Base-by-base conservation (phyloP, 2,797 vertebrate genomes). In the Tinamus major region DNA sequence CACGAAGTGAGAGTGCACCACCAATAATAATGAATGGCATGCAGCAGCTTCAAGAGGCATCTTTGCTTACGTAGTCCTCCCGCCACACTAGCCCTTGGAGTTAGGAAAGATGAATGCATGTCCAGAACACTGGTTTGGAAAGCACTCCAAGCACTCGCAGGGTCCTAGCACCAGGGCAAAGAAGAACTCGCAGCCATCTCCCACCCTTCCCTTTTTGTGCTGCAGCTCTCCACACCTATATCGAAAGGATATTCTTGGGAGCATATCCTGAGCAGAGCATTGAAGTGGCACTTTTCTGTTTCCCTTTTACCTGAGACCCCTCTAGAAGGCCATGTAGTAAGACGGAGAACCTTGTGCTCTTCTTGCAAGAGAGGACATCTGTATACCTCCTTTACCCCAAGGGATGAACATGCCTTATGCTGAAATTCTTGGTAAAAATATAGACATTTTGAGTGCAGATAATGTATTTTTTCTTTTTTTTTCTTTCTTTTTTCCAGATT, bases 1-100 rank as follows among this genome's bases (percentile, higher is more conserved):
- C 31, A 23, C 26, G 27, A 6, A 26, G 26, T 55, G 23, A 53
- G 24, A 61, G 15, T 0, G 1, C 2, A 3, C 9, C 11, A 13
- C 44, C 37, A 35, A 3, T 17, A 55, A 55, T 31, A 31, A 53
- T 31, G 53, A 31, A 10, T 16, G 31, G 53, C 29, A 56, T 7
- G 17, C 31, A 67, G 12, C 46, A 70, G n/a, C 51, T 74, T 71
- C 37, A 23, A 44, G 41, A 75, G 21, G 4, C 13, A 31, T 31
- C 27, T 82, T 69, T 19, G 29, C 29, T 55, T 85, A 37, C 70
- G 53, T 41, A 48, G 16, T n/a, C 64, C 53, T 61, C 13, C 6
- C 27, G 79, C 18, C 8, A 9, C 29, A 37, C 3, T 9, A 75
- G 61, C 20, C 11, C 10, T 86, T 71, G 80, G 16, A 35, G 35